Evolutionary conservation across 2,113 vertebrate genomes (phyloP).

Genomic region (Pygoscelis adeliae): DNA sequence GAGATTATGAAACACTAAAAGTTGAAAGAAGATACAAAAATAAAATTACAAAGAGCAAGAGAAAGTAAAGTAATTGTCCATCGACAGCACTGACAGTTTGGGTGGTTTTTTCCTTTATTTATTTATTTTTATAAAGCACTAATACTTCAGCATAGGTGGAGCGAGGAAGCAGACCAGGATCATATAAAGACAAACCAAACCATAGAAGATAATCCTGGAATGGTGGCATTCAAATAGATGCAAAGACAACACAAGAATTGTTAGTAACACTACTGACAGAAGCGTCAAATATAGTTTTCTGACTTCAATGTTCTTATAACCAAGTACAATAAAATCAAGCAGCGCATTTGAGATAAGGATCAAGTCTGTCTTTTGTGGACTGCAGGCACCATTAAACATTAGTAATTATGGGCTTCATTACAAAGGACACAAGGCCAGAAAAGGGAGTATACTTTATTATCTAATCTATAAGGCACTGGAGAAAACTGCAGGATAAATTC

Average conservation of each 20-base stretch:
- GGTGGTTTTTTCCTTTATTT: background rate
- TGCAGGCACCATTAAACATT: conserved; percentile 10
- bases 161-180: background rate
- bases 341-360: background rate
- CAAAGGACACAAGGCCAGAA: background rate
- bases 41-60: background rate
- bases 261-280: background rate
- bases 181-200: background rate
- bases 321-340: conserved; percentile 3
- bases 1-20: background rate
- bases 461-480: conserved; percentile 20
- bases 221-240: background rate
- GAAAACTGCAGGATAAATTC: conserved; percentile 23
- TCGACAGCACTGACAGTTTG: background rate
- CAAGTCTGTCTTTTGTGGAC: background rate
- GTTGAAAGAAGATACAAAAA: background rate
- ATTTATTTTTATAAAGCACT: background rate
- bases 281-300: background rate
- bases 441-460: background rate
- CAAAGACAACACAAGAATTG: background rate
- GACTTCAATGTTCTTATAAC: background rate
- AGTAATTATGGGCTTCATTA: conserved; percentile 16
- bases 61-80: background rate
- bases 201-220: background rate
- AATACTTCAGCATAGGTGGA: background rate